Conservation (phyloP, 2,888 invertebrate species). For the Plebejus melissa region DNA sequence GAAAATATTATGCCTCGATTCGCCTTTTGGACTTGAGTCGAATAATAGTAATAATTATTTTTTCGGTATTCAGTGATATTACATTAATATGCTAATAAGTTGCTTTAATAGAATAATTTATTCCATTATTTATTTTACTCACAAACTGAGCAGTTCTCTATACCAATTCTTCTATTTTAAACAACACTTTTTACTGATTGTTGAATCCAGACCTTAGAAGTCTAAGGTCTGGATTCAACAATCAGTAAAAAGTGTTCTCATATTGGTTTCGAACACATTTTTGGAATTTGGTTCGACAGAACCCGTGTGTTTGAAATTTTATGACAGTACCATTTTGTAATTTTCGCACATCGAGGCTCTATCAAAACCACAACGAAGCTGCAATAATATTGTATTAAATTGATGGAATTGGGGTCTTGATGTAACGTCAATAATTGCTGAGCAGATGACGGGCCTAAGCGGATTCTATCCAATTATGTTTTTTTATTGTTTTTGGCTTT, state of each 20-base stretch:
- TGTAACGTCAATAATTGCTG: not conserved
- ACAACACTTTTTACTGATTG: no score
- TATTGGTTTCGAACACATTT: no score
- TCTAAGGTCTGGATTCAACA: no score
- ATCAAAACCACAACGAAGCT: not conserved
- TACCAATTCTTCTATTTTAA: no score
- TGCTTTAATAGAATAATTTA: not conserved
- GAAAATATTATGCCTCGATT: no score
- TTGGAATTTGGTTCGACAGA: no score
- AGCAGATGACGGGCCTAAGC: not conserved
- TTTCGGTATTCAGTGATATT: not conserved
- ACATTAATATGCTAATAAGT: no score
- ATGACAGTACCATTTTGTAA: not conserved
- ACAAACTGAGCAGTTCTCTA: not conserved
- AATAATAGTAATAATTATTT: no score
- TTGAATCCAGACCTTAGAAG: no score
- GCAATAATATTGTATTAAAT: not conserved
- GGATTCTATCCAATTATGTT: not conserved
- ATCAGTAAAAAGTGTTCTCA: no score
- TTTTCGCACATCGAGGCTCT: not conserved
- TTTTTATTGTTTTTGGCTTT: constrained; percentile 5
- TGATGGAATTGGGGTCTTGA: not conserved
- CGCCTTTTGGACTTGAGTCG: no score
- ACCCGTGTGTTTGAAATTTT: no score
- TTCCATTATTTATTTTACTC: not conserved